phyloP scores from a whole-genome alignment of 2,797 vertebrate species.

The Amniataba percoides region DNA sequence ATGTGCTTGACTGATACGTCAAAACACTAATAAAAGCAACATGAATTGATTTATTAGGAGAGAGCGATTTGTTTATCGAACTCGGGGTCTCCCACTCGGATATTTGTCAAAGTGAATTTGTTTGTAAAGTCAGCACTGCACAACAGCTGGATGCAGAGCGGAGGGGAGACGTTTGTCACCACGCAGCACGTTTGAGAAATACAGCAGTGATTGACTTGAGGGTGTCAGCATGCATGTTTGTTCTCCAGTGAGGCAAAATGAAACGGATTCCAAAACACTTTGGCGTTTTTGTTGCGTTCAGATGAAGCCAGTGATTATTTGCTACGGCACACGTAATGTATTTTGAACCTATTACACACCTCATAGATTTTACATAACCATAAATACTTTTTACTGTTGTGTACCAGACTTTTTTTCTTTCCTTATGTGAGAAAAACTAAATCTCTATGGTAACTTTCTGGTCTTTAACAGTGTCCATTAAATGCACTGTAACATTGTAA shows the following conservation, averaged over 20 bases:
- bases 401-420: not conserved
- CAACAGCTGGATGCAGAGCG: constrained; percentile 62
- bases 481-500: constrained; percentile 23
- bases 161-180: constrained; percentile 26
- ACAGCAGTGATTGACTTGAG: constrained; percentile 1
- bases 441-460: not conserved
- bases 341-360: not conserved
- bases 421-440: not conserved
- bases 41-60: constrained; percentile 73
- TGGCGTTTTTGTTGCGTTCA: not conserved
- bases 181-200: constrained; percentile 15
- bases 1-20: constrained; percentile 68
- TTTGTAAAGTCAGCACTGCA: constrained; percentile 69
- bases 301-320: not conserved
- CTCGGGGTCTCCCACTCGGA: constrained; percentile 53
- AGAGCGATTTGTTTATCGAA: constrained; percentile 73
- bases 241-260: not conserved
- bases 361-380: not conserved
- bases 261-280: not conserved
- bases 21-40: constrained; percentile 78
- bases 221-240: not conserved
- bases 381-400: not conserved
- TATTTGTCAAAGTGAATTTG: constrained; percentile 74
- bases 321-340: not conserved
- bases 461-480: constrained; percentile 1